Evolutionary conservation across 2,888 invertebrate genomes (phyloP), one percentile per base, ranked within the genome.

Genomic region (Rhopalosiphum nymphaeae): DNA sequence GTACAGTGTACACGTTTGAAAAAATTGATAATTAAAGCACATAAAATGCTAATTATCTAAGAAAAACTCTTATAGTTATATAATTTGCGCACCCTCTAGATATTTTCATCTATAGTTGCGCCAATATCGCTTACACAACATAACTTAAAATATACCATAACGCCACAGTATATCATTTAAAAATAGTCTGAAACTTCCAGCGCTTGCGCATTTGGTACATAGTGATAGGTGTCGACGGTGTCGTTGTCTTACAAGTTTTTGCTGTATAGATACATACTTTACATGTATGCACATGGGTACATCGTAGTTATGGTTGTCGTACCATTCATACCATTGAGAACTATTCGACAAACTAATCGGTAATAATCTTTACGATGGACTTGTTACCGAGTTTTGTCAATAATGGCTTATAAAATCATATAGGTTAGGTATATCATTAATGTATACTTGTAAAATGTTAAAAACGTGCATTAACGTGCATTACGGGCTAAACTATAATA

Each of bases 71-170:
- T 78, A 36, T 21, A 78, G 7, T 42, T 78, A 9, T 78, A 9
- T 78, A 78, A 78, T 78, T 42, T 36, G 13, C 9, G 36, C 36
- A 36, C 36, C 78, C 78, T 21, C 26, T 42, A 78, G 3, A 36
- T 36, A 78, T 78, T 78, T 78, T 78, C 78, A 78, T 78, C 78
- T 36, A 21, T 78, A 2, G 36, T 36, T 9, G 21, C 36, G 36
- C 36, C 78, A 36, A 78, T 36, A 21, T 21, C 36, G 36, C 21
- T 78, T 36, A 78, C 36, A 36, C 21, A 36, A 36, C 78, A 36
- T 36, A 36, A 78, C 78, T 78, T 78, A 78, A 78, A 78, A 78
- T 78, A 78, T 42, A 78, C 78, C 21, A 78, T 78, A 78, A 78
- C 36, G 21, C 36, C 78, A 21, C 78, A 21, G 78, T 78, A 78